Percentiles rank a stretch among this genome's conserved stretches.
These are phyloP conservation scores for Nothobranchius furzeri DNA, from an alignment of 2,113 vertebrate species.

Conservation along the genomic window DNA sequence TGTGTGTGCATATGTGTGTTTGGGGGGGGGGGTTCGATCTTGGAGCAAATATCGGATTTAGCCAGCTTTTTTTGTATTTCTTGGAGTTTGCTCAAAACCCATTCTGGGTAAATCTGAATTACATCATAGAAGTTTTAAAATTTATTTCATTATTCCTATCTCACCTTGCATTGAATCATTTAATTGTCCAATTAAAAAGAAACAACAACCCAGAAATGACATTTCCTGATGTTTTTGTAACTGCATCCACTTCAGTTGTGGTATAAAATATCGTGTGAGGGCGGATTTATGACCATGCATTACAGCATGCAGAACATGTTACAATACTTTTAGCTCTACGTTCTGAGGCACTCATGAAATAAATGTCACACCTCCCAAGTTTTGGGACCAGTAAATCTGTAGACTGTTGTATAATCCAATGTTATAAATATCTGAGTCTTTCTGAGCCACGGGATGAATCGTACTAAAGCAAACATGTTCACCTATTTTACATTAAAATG, in stretches of 20 bases:
- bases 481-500: background rate
- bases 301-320: background rate
- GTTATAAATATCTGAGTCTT: background rate
- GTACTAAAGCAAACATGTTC: background rate
- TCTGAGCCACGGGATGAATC: background rate
- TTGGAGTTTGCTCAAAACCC: constrained; percentile 36
- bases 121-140: background rate
- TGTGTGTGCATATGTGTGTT: constrained; percentile 12
- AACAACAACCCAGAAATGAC: constrained; percentile 19
- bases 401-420: background rate
- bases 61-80: constrained; percentile 32
- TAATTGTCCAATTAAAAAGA: background rate
- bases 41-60: constrained; percentile 26
- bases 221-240: background rate
- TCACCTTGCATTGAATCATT: constrained; percentile 5
- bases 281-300: background rate
- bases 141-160: background rate
- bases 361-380: background rate
- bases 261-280: background rate
- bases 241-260: background rate
- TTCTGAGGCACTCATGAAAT: background rate
- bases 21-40: constrained; percentile 13
- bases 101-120: constrained; percentile 15
- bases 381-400: background rate
- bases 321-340: background rate